Conservation (phyloP, 2,888 invertebrate genomes). For the Drosophila birchii region DNA sequence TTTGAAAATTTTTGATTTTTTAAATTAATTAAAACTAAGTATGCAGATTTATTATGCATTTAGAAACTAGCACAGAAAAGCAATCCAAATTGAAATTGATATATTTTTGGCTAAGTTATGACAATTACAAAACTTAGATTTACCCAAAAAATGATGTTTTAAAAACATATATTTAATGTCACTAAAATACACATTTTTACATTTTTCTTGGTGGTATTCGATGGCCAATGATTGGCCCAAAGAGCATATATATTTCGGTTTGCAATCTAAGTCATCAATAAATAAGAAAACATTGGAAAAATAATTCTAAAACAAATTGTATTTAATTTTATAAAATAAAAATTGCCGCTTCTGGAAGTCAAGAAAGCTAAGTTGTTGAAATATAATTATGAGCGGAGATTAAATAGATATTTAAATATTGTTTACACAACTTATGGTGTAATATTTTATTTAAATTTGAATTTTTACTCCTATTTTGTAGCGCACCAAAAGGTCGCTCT, state of each 20-base stretch:
- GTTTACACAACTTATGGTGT: too few relatives aligned
- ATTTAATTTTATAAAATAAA: too few relatives aligned
- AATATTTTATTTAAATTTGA: too few relatives aligned
- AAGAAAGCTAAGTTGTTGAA: too few relatives aligned
- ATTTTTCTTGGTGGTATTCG: neutral
- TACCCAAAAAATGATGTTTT: neutral
- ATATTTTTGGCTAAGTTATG: neutral
- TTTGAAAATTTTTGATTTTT: too few relatives aligned
- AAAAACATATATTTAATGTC: neutral
- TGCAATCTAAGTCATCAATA: neutral
- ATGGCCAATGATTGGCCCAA: neutral
- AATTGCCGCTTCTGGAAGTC: too few relatives aligned
- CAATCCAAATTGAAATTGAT: neutral
- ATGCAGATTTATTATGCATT: neutral
- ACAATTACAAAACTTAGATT: neutral
- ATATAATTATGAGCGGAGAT: too few relatives aligned
- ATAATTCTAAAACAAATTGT: too few relatives aligned
- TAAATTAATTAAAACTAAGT: neutral
- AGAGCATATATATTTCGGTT: neutral
- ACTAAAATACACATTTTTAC: neutral
- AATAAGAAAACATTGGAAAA: neutral
- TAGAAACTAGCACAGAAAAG: neutral
- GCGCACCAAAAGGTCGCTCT: constrained; percentile 3
- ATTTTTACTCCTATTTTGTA: neutral
- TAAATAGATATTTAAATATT: too few relatives aligned